These are phyloP conservation scores for Lissonota sp. DNA, from an alignment of 2,888 invertebrate genomes.

Conservation along the genomic window DNA sequence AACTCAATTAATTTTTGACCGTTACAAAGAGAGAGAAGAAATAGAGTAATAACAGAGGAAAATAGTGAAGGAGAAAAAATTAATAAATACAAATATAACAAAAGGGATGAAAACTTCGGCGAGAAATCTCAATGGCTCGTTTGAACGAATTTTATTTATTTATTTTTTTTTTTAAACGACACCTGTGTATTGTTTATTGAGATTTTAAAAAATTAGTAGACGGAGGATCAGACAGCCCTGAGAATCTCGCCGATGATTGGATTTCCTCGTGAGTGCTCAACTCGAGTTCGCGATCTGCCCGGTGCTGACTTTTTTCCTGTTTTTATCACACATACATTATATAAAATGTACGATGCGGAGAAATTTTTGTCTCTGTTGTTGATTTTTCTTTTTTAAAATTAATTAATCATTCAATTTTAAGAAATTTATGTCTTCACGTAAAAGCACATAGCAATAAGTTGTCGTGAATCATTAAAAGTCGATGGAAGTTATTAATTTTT, in stretches of 20 bases:
- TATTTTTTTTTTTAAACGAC: slow-evolving; percentile 64
- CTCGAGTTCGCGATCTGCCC: slow-evolving; percentile 45
- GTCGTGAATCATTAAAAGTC: slow-evolving; percentile 29
- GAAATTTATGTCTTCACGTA: slow-evolving; percentile 21
- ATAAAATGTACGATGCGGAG: background rate
- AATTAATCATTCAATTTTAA: background rate
- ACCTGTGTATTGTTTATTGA: slow-evolving; percentile 62
- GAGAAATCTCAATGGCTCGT: slow-evolving; percentile 51
- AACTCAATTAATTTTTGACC: slow-evolving; percentile 34
- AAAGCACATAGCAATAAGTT: slow-evolving; percentile 53
- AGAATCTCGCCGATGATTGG: slow-evolving; percentile 45
- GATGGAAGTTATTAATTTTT: slow-evolving; percentile 29
- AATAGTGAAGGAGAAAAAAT: slow-evolving; percentile 2
- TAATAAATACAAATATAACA: slow-evolving; percentile 21
- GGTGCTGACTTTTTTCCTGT: slow-evolving; percentile 48
- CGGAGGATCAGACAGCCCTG: slow-evolving; percentile 23
- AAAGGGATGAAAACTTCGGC: slow-evolving; percentile 40
- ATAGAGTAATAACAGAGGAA: slow-evolving; percentile 29
- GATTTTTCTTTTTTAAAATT: slow-evolving; percentile 24
- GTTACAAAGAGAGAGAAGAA: slow-evolving; percentile 33
- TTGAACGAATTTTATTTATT: slow-evolving; percentile 12
- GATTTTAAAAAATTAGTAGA: slow-evolving; percentile 31
- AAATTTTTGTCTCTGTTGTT: background rate
- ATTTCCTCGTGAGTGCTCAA: slow-evolving; percentile 38
- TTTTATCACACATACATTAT: slow-evolving; percentile 10